Base-by-base conservation (phyloP, 2,797 vertebrate genomes). In the Manis javanica region DNA sequence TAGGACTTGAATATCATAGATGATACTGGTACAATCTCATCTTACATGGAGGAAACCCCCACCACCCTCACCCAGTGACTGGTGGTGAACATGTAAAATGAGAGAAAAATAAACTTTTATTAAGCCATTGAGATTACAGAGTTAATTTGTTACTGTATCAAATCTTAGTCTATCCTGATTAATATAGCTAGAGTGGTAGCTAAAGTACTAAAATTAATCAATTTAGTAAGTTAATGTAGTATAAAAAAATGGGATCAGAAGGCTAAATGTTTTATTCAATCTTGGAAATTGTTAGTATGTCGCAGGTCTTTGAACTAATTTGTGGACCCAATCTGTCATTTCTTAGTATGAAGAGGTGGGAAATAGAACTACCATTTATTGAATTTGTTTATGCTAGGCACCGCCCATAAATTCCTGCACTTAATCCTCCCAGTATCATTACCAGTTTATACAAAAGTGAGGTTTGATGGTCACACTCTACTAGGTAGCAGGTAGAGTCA, bases 161-260 rank as follows among this genome's bases (percentile, higher is more conserved):
- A 34, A 57, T 5, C 12, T 53, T 87, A 26, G 63, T 89, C 74
- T 93, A 74, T 78, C 23, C 84, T 57, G 15, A 91, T 71, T 85
- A 77, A 86, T 57, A 71, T 13, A 84, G 92, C 68, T 90, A 85
- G 7, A 96, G 84, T 55, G 15, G 82, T 77, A 95, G 72, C 98
- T 98, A 97, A 97, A 91, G 86, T 93, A 96, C 95, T 91, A 93
- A 96, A 98, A 97, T 87, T 90, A 96, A 98, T 97, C 97, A 97
- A 97, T 96, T 97, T 97, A 82, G 51, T 86, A 79, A 77, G 82
- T 95, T 57, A 83, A 97, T 95, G 66, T 91, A 97, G 96, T 94
- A 97, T 97, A 86, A 77, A 93, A 98, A 97, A 90, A 91, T 93
- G 96, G 95, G 89, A 96, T 95, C 96, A 98, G 97, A 97, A 98